Base-by-base conservation (phyloP, 2,113 vertebrate genomes). In the Prionailurus bengalensis region DNA sequence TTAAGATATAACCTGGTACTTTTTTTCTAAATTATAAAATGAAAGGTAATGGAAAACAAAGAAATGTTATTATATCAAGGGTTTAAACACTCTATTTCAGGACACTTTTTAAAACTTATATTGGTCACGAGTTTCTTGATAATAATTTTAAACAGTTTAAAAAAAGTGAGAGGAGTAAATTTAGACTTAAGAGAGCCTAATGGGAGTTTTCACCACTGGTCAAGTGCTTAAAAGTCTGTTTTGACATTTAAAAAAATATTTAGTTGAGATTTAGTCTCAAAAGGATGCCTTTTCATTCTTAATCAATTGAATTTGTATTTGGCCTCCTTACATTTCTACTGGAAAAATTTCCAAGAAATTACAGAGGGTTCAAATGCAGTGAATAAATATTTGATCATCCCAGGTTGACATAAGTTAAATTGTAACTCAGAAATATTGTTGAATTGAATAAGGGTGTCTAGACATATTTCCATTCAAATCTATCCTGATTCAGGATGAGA, bases 301-400 rank as follows among this genome's bases (percentile, higher is more conserved):
- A 73, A 53, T 86, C 17, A 68, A n/a, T 29, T 27, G 23, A 42
- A 92, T 92, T 92, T 33, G 21, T 74, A 83, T 65, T 89, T 94
- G 45, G 1, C 14, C 5, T 84, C 4, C 16, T 5, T 55, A 63
- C 4, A 82, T 79, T 90, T 84, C 27, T 94, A 61, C 17, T 92
- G 74, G 55, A 90, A 68, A 96, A 3, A 3, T 79, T 79, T 83
- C 61, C n/a, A 85, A 96, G 36, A 89, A n/a, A 92, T 70, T 92
- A 55, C 1, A 33, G 51, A 92, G 7, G 23, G 19, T 86, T 94
- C 55, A 78, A 92, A 93, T 36, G 27, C 15, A 82, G 3, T 73
- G 29, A 79, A 55, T 61, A 97, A 95, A 95, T 97, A 95, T 91
- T 93, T 87, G 68, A 90, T 91, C 81, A 53, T 66, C 68, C 87